phyloP scores from a whole-genome alignment of 2,113 vertebrate species.

The Regulus satrapa region DNA sequence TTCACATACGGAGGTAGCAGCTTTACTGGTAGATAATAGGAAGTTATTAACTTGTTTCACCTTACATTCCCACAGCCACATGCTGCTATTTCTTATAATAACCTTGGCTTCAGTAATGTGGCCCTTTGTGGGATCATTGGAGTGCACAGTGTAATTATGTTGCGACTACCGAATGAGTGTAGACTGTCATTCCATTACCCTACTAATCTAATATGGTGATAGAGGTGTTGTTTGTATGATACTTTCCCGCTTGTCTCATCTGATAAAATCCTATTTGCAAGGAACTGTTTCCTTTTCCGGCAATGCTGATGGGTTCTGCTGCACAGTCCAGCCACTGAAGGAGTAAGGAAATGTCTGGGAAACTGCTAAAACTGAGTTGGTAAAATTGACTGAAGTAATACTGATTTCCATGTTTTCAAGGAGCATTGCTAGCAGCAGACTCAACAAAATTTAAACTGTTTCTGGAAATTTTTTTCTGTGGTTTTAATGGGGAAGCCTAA shows the following conservation, averaged over 20 bases:
- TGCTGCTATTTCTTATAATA: constrained; percentile 31
- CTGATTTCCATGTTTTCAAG: not conserved
- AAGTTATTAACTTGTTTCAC: constrained; percentile 58
- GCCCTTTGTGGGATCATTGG: not conserved
- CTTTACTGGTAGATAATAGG: constrained; percentile 38
- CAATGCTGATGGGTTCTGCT: not conserved
- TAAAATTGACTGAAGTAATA: not conserved
- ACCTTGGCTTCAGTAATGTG: not conserved
- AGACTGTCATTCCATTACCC: not conserved
- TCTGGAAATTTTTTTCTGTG: not conserved
- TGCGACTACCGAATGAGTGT: not conserved
- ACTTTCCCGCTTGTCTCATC: not conserved
- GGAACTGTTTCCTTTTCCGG: not conserved
- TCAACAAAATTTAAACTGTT: not conserved
- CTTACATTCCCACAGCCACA: constrained; percentile 30
- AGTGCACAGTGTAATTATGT: not conserved
- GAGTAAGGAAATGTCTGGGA: not conserved
- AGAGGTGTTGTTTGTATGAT: not conserved
- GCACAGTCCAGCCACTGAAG: not conserved
- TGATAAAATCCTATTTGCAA: not conserved
- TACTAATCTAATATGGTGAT: not conserved
- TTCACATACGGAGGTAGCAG: not conserved
- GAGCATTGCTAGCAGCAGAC: not conserved
- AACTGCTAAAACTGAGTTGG: not conserved
- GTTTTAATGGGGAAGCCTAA: not conserved